A percentile compares a stretch with the other conserved stretches of the same genome.
Evolutionary conservation across 1,140 invertebrate species (phyloP).

Genomic region (Eufriesea mexicana): DNA sequence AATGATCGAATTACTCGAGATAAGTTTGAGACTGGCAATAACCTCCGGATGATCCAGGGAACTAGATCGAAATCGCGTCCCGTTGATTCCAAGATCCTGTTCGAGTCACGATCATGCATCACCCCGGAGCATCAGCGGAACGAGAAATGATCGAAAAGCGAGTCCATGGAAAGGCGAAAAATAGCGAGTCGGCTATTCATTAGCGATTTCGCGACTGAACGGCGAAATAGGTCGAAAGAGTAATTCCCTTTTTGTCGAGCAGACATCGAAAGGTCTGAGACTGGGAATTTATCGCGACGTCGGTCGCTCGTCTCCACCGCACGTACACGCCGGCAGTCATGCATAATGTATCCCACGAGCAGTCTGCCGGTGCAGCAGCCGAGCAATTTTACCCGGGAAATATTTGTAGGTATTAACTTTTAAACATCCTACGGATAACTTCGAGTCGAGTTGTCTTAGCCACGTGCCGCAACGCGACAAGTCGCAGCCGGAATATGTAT

Average conservation of each 20-base stretch:
- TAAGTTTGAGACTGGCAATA: no score
- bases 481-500: neutral
- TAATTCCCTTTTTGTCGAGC: neutral
- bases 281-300: conserved; percentile 2
- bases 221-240: neutral
- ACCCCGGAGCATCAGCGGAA: no score
- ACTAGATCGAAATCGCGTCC: no score
- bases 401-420: conserved; percentile 14
- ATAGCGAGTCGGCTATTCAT: conserved; percentile 1
- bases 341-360: conserved; percentile 20
- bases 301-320: neutral
- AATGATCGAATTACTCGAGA: no score
- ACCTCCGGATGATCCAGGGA: no score
- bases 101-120: no score
- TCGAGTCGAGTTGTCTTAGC: neutral
- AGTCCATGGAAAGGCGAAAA: neutral
- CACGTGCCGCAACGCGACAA: neutral
- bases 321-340: conserved; percentile 6
- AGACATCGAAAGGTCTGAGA: neutral
- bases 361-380: neutral
- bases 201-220: neutral
- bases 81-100: no score
- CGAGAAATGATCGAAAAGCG: neutral
- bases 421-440: neutral
- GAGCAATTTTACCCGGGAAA: neutral